These are phyloP conservation scores for Hoplodrina ambigua DNA, from an alignment of 2,888 invertebrate genomes.

Conservation along the genomic window DNA sequence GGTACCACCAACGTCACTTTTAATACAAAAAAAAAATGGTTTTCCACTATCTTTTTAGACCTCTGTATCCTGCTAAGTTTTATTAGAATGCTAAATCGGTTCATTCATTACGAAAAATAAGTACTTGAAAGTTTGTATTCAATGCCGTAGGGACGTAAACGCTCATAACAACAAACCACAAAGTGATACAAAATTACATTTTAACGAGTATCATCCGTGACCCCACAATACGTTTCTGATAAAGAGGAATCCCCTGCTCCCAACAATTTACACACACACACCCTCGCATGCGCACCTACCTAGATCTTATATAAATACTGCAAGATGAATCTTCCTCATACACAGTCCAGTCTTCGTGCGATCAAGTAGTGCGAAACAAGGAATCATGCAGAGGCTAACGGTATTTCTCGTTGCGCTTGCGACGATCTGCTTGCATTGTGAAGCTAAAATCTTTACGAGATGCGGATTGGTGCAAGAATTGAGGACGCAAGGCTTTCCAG, in stretches of 20 bases:
- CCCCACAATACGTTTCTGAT: slow-evolving; percentile 47
- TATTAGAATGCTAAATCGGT: too few species aligned
- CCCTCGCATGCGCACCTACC: not conserved
- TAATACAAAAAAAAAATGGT: too few species aligned
- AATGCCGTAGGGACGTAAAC: too few species aligned
- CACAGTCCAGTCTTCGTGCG: slow-evolving; percentile 7
- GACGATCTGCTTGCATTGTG: slow-evolving; percentile 48
- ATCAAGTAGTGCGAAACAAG: slow-evolving; percentile 32
- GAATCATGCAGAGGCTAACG: slow-evolving; percentile 51
- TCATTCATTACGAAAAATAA: too few species aligned
- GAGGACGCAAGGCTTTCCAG: slow-evolving; percentile 76
- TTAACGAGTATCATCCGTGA: slow-evolving; percentile 31
- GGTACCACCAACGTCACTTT: too few species aligned
- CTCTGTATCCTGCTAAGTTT: too few species aligned
- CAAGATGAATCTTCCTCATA: slow-evolving; percentile 27
- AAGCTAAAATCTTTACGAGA: slow-evolving; percentile 70
- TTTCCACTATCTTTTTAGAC: too few species aligned
- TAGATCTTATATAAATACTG: slow-evolving; percentile 43
- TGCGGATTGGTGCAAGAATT: slow-evolving; percentile 75
- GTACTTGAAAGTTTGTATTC: too few species aligned
- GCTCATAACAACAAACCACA: too few species aligned
- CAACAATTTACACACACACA: slow-evolving; percentile 19
- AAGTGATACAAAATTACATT: slow-evolving; percentile 10
- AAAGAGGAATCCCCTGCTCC: slow-evolving; percentile 59
- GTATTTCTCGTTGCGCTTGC: slow-evolving; percentile 49